Base-by-base conservation (phyloP, 2,797 vertebrate genomes). In the Sebastolobus alascanus region DNA sequence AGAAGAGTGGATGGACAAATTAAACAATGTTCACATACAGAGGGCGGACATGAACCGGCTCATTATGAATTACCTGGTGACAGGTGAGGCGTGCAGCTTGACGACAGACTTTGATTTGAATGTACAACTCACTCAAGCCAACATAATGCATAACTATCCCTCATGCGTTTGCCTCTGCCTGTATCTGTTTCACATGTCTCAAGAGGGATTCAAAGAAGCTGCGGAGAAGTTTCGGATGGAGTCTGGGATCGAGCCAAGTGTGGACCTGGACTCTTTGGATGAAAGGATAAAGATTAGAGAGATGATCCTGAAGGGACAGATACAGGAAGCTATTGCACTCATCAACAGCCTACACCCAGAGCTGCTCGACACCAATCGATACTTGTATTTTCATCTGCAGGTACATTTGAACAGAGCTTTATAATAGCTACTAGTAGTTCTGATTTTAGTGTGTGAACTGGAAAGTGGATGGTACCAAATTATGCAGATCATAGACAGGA, bases 51-150 rank as follows among this genome's bases (percentile, higher is more conserved):
- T 99, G 98, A 99, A 99, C 76, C 97, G 98, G 18, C 97, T 99
- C 82, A 99, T 99, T 90, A 99, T 99, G 98, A 99, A 99, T 92
- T 99, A 99, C 93, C 93, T 99, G 87, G 98, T 99, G 84, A 99
- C 98, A 93, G 98, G 98, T 99, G 95, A 89, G 89, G n/a, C 52
- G 4, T 68, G 43, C 3, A 8, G 6, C 6, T 35, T 13, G 11
- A 58, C n/a, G 2, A 38, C 66, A 6, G 37, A 12, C 38, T 65
- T 10, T 38, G 10, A 29, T 18, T 5, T 38, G 2, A 77, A n/a
- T 74, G 1, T 37, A 22, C 40, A 64, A 4, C 10, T 16, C 29
- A 31, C 33, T 2, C 43, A 11, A 13, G 18, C 18, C 5, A 18
- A 38, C 20, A 1, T 35, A 1, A 38, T n/a, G 20, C 25, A 35